Percentiles rank a stretch among this genome's conserved stretches.
Evolutionary conservation across 2,888 invertebrate genomes (phyloP).

Genomic region (Cryptocheilus praepositus): DNA sequence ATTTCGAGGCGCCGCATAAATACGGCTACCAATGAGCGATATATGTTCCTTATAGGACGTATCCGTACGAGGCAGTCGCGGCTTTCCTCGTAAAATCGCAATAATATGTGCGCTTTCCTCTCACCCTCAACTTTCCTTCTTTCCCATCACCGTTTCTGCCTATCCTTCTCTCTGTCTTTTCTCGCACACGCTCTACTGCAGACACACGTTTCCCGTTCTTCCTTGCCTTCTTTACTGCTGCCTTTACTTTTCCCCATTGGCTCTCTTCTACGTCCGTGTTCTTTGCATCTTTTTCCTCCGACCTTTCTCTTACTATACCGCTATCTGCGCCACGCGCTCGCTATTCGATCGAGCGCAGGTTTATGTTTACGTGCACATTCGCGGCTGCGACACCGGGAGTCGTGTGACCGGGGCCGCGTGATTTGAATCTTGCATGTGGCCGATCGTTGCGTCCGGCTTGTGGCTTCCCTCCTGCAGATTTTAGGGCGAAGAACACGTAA

Average conservation of each 20-base stretch:
- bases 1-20: not conserved
- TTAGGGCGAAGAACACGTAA: conserved; percentile 22
- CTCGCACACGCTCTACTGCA: too few species aligned
- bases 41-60: conserved; percentile 14
- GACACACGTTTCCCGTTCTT: too few species aligned
- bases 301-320: not conserved
- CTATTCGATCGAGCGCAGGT: too few species aligned
- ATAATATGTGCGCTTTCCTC: conserved; percentile 21
- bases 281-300: not conserved
- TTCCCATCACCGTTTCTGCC: too few species aligned
- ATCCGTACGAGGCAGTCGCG: conserved; percentile 16
- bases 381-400: conserved; percentile 3
- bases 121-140: conserved; percentile 2
- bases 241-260: too few species aligned
- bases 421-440: conserved; percentile 47
- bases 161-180: too few species aligned
- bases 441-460: conserved; percentile 25
- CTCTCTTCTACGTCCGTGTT: too few species aligned
- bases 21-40: conserved; percentile 6
- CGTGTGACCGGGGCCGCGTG: conserved; percentile 30
- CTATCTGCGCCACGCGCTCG: conserved; percentile 13
- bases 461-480: not conserved
- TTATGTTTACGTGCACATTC: conserved; percentile 20
- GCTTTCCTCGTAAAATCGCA: conserved; percentile 44
- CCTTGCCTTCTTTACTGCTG: too few species aligned